phyloP scores from a whole-genome alignment of 2,888 invertebrate genomes.

The Mimas tiliae region DNA sequence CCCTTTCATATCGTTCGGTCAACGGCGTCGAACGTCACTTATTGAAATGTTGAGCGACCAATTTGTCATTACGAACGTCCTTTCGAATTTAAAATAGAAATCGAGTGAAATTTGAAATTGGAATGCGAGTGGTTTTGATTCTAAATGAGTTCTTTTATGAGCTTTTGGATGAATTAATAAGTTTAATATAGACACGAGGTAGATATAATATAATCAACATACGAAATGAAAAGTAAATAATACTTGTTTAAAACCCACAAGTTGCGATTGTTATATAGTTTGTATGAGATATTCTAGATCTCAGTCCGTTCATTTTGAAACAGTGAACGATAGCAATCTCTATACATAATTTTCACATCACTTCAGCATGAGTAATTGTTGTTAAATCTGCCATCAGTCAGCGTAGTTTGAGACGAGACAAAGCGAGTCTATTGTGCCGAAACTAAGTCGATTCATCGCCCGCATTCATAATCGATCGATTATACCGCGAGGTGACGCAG shows the following conservation, averaged over 20 bases:
- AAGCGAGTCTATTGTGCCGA: constrained; percentile 26
- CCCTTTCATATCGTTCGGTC: constrained; percentile 49
- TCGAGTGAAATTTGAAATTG: constrained; percentile 1
- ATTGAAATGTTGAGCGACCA: constrained; percentile 33
- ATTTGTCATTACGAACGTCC: constrained; percentile 26
- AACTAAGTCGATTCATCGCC: constrained; percentile 24
- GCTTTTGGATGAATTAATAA: not conserved
- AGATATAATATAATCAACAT: too few relatives aligned
- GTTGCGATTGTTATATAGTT: not conserved
- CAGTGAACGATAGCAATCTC: constrained; percentile 15
- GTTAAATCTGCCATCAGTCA: constrained; percentile 21
- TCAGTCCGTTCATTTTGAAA: constrained; percentile 9
- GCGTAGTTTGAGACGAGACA: constrained; percentile 26
- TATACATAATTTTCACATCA: constrained; percentile 22
- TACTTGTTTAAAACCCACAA: not conserved
- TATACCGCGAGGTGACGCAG: constrained; percentile 62
- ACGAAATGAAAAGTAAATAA: not conserved
- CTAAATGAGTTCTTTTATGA: not conserved
- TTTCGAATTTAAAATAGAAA: constrained; percentile 25
- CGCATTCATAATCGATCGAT: constrained; percentile 74
- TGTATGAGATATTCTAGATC: constrained; percentile 2
- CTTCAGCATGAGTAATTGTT: constrained; percentile 23
- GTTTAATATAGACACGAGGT: not conserved
- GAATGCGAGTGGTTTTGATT: not conserved
- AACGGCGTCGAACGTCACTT: constrained; percentile 36